Percentiles rank a stretch among this genome's conserved stretches.
Evolutionary conservation across 2,797 vertebrate species (phyloP).

Genomic region (Pangasius larnaudii): DNA sequence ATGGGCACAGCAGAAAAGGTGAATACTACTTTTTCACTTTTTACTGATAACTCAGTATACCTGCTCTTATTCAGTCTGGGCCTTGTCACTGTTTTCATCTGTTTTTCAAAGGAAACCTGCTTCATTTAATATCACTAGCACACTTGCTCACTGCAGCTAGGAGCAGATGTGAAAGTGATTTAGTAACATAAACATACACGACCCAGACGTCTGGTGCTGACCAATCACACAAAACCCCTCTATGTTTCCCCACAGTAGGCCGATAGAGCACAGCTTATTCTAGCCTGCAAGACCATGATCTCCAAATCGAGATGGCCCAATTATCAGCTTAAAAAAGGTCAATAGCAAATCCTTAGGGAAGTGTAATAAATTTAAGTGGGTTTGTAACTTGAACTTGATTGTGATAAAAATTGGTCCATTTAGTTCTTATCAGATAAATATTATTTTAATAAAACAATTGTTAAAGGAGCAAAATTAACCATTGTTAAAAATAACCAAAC

Average conservation of each 20-base stretch:
- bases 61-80: background rate
- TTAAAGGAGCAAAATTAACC: background rate
- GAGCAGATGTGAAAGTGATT: constrained; percentile 47
- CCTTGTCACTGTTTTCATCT: constrained; percentile 24
- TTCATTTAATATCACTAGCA: constrained; percentile 40
- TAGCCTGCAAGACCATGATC: background rate
- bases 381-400: background rate
- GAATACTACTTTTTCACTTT: constrained; percentile 3
- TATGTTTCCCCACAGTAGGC: constrained; percentile 14
- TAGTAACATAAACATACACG: constrained; percentile 51
- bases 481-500: background rate
- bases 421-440: background rate
- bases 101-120: constrained; percentile 44
- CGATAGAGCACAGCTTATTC: background rate
- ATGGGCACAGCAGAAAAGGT: constrained; percentile 29
- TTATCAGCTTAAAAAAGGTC: constrained; percentile 39
- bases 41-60: background rate
- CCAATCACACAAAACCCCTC: constrained; percentile 44
- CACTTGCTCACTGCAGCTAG: constrained; percentile 30
- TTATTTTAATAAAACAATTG: background rate
- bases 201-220: constrained; percentile 45
- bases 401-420: background rate
- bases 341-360: background rate
- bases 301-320: constrained; percentile 8
- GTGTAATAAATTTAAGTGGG: constrained; percentile 3